Conservation (phyloP, 2,113 vertebrate species). For the Aepyceros melampus region DNA sequence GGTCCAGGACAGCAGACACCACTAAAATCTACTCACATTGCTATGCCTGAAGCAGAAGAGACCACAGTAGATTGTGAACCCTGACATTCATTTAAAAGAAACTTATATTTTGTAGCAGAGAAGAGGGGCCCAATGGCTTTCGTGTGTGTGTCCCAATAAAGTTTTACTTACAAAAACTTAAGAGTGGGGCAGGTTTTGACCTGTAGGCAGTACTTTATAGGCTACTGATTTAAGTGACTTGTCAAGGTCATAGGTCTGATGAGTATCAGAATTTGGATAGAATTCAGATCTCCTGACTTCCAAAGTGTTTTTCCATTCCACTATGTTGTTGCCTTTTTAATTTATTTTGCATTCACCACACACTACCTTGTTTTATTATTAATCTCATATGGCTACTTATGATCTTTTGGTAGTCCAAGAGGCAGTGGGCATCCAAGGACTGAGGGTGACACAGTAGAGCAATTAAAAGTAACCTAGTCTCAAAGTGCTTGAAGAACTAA, state of each 20-base stretch:
- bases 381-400: background rate
- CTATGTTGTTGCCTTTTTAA: background rate
- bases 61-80: background rate
- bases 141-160: background rate
- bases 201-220: background rate
- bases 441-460: fast-evolving
- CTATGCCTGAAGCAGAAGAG: background rate
- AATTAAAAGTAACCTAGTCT: background rate
- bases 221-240: background rate
- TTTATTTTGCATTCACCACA: background rate
- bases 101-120: background rate
- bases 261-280: background rate
- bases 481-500: background rate
- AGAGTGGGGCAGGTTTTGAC: background rate
- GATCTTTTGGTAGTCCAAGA: background rate
- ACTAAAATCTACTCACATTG: background rate
- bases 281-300: background rate
- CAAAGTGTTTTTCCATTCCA: background rate
- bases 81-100: background rate
- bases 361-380: background rate
- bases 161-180: slow-evolving; percentile 14
- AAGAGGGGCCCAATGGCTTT: background rate
- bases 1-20: background rate
- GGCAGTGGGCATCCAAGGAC: background rate
- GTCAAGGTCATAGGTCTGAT: background rate